Conservation (phyloP, 2,888 invertebrate species). For the Choristoneura rosaceana region DNA sequence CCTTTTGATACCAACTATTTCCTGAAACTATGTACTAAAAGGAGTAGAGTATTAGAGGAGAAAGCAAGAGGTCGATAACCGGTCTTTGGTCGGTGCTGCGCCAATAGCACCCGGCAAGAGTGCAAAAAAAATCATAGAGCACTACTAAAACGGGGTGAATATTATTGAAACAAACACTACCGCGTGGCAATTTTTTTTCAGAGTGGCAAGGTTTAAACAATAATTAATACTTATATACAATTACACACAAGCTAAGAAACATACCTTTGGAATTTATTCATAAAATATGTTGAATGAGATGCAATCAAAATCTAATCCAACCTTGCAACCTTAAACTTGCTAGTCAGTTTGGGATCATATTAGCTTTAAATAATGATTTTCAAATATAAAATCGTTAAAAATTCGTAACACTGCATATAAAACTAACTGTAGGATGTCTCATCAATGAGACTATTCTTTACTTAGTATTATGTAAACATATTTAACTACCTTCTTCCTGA, state of each 20-base stretch:
- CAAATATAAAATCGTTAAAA: slow-evolving; percentile 33
- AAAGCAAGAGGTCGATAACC: too few species aligned
- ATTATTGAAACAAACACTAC: background rate
- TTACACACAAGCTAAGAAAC: background rate
- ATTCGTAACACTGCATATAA: slow-evolving; percentile 40
- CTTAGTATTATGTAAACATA: slow-evolving; percentile 17
- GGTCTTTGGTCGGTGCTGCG: too few species aligned
- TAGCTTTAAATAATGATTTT: slow-evolving; percentile 7
- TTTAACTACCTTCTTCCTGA: slow-evolving; percentile 20
- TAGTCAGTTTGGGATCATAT: slow-evolving; percentile 8
- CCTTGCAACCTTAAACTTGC: slow-evolving; percentile 2
- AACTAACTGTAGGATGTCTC: slow-evolving; percentile 34
- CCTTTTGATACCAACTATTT: too few species aligned
- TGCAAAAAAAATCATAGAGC: too few species aligned
- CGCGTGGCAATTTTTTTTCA: background rate
- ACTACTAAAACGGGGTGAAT: background rate
- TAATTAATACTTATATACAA: background rate
- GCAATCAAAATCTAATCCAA: slow-evolving; percentile 3
- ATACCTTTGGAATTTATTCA: background rate
- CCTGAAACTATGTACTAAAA: too few species aligned
- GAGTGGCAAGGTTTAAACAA: background rate
- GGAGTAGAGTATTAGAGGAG: too few species aligned
- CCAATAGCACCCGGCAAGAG: too few species aligned
- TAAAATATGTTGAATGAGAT: slow-evolving; percentile 7
- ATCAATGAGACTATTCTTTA: slow-evolving; percentile 29